phyloP scores from a whole-genome alignment of 1,140 invertebrate genomes.

The Pseudomyrmex concolor region DNA sequence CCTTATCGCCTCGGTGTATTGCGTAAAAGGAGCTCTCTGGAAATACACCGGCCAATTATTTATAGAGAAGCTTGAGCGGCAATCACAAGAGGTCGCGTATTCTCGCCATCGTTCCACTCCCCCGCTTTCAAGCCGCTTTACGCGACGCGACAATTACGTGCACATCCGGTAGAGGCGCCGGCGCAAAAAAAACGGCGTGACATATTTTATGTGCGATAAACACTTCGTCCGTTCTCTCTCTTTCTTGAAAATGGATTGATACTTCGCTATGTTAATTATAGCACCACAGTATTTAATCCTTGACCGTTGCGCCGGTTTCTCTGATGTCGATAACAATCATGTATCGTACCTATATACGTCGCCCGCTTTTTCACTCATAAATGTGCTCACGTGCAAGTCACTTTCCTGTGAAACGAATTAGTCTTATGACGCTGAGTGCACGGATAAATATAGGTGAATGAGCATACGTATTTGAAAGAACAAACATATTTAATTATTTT shows the following conservation, averaged over 20 bases:
- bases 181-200: neutral
- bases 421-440: neutral
- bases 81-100: conserved; percentile 20
- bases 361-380: conserved; percentile 7
- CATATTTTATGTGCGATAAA: conserved; percentile 12
- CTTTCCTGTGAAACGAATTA: neutral
- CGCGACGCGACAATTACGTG: neutral
- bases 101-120: neutral
- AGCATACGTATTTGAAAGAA: no score
- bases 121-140: conserved; percentile 30
- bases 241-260: conserved; percentile 9
- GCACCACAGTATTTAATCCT: conserved; percentile 23
- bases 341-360: conserved; percentile 8
- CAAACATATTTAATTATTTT: no score
- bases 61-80: conserved; percentile 69
- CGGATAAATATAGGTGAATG: no score
- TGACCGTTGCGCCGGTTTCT: conserved; percentile 37
- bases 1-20: conserved; percentile 73
- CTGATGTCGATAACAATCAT: conserved; percentile 21
- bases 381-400: neutral
- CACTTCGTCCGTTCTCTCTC: neutral
- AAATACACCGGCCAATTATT: conserved; percentile 76
- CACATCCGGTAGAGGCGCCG: neutral
- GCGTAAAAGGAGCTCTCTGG: conserved; percentile 66
- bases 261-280: conserved; percentile 40